A percentile compares a stretch with the other conserved stretches of the same genome.
phyloP scores from a whole-genome alignment of 2,113 vertebrate genomes.

The Oplegnathus fasciatus region DNA sequence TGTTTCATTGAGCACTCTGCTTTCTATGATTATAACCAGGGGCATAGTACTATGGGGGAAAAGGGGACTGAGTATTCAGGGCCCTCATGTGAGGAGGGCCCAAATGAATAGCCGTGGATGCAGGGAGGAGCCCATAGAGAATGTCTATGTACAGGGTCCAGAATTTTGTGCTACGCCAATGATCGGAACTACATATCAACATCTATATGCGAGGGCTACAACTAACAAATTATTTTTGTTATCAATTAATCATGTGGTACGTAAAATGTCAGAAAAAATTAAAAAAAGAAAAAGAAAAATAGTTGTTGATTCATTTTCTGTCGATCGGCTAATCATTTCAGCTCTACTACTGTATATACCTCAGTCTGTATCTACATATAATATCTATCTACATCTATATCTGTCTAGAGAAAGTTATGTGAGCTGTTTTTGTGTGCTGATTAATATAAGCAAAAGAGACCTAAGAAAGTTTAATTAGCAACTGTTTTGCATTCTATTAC shows the following conservation, averaged over 20 bases:
- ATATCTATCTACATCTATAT: neutral
- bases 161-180: too few species aligned
- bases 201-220: neutral
- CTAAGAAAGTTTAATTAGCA: conserved; percentile 7
- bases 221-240: neutral
- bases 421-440: neutral
- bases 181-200: neutral
- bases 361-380: neutral
- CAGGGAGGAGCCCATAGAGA: too few species aligned
- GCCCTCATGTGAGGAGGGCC: too few species aligned
- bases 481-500: conserved; percentile 3
- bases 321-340: neutral
- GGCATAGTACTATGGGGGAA: too few species aligned
- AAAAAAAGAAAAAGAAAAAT: too few species aligned
- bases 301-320: too few species aligned
- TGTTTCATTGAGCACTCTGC: neutral
- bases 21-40: too few species aligned
- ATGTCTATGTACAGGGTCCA: too few species aligned
- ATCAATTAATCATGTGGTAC: neutral
- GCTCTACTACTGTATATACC: neutral
- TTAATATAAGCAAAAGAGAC: neutral
- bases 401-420: neutral
- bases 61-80: too few species aligned
- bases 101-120: too few species aligned
- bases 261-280: neutral